Percentiles rank a stretch among this genome's conserved stretches.
These are phyloP conservation scores for Torymus aiolomorphi DNA, from an alignment of 2,888 invertebrate species.

Conservation along the genomic window DNA sequence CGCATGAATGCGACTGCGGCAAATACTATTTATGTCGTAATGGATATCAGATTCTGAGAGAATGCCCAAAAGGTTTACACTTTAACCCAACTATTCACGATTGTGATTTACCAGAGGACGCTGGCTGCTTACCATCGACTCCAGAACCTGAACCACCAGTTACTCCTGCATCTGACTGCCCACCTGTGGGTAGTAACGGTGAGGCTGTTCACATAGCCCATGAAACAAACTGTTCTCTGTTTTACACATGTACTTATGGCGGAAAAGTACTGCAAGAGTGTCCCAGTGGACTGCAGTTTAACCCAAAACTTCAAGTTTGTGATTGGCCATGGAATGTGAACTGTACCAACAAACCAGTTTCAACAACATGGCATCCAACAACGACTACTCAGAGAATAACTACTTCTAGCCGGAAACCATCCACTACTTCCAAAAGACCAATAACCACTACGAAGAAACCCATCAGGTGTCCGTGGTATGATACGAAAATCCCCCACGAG, in stretches of 20 bases:
- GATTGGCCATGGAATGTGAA: slow-evolving; percentile 58
- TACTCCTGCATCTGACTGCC: slow-evolving; percentile 12
- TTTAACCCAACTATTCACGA: slow-evolving; percentile 17
- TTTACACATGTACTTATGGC: slow-evolving; percentile 57
- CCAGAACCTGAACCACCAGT: neutral
- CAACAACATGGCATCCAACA: too few species aligned
- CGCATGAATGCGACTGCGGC: slow-evolving; percentile 15
- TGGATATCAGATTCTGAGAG: neutral
- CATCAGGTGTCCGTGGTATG: too few species aligned
- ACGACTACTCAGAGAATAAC: neutral
- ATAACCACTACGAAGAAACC: slow-evolving; percentile 13
- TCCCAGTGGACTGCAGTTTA: slow-evolving; percentile 58
- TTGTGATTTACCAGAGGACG: slow-evolving; percentile 24
- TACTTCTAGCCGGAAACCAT: neutral
- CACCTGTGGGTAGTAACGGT: neutral
- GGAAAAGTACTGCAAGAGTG: slow-evolving; percentile 55
- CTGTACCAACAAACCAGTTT: slow-evolving; percentile 39
- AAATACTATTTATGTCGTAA: slow-evolving; percentile 28
- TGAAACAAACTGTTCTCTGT: slow-evolving; percentile 59
- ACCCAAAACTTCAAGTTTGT: slow-evolving; percentile 54
- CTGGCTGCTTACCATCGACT: slow-evolving; percentile 15
- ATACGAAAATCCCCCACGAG: slow-evolving; percentile 56
- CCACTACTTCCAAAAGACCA: neutral
- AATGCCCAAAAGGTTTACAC: slow-evolving; percentile 22
- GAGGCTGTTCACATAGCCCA: slow-evolving; percentile 46